Percentiles rank a stretch among this genome's conserved stretches.
Conservation (phyloP, 2,113 vertebrate species). For the Heliornis fulica region DNA sequence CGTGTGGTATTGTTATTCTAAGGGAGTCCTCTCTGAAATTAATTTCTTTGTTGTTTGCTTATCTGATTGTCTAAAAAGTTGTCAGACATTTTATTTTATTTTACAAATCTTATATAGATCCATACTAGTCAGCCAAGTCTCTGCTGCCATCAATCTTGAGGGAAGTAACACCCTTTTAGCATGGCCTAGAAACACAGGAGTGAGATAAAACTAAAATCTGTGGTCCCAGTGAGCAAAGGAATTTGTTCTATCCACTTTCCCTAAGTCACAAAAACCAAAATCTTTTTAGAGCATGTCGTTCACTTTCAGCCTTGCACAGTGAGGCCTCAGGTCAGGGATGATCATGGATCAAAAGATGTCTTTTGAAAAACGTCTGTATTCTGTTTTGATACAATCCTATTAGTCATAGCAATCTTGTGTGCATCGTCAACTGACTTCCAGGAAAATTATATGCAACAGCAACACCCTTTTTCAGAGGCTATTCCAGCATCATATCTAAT, state of each 20-base stretch:
- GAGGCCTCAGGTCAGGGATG: not conserved
- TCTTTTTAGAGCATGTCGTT: not conserved
- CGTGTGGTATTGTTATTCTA: not conserved
- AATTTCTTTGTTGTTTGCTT: not conserved
- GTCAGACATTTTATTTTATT: not conserved
- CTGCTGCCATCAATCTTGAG: not conserved
- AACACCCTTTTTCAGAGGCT: not conserved
- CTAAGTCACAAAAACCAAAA: not conserved
- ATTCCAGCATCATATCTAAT: not conserved
- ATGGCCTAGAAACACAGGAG: not conserved
- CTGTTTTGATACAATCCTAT: not conserved
- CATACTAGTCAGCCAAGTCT: not conserved
- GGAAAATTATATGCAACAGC: not conserved
- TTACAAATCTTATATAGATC: not conserved
- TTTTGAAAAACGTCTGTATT: not conserved
- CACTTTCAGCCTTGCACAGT: not conserved
- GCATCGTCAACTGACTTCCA: not conserved
- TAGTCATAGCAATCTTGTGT: not conserved
- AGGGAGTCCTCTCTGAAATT: not conserved
- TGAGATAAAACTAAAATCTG: not conserved
- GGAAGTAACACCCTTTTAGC: not conserved
- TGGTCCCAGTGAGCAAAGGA: not conserved
- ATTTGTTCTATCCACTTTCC: not conserved
- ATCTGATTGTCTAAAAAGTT: not conserved
- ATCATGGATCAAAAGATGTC: not conserved